These are phyloP conservation scores for Eurosta solidaginis DNA, from an alignment of 1,140 invertebrate genomes.

Conservation along the genomic window DNA sequence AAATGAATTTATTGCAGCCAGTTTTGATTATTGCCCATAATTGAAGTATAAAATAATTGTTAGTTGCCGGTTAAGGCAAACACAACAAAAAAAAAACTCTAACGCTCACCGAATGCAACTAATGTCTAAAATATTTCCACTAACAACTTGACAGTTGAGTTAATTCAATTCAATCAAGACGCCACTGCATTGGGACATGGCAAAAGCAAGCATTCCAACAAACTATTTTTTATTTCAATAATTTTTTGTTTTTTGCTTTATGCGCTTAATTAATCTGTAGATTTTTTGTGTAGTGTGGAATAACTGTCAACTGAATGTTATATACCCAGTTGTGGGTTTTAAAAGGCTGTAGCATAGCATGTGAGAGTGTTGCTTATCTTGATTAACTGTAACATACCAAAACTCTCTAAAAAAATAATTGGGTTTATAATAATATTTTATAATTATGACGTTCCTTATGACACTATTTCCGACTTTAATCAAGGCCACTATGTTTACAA, in stretches of 20 bases:
- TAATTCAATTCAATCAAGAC: constrained; percentile 25
- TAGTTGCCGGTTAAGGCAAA: background rate
- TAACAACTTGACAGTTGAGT: constrained; percentile 2
- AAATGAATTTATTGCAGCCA: constrained; percentile 9
- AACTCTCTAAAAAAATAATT: no score
- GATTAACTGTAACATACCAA: no score
- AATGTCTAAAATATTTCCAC: background rate
- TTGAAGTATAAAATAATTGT: background rate
- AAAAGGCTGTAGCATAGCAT: background rate
- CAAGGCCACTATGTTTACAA: no score
- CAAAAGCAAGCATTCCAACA: background rate
- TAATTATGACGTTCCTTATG: no score
- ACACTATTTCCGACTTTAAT: no score
- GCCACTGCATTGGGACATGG: background rate
- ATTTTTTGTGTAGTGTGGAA: no score
- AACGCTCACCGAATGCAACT: background rate
- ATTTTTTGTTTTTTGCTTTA: background rate
- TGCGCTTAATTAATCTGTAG: constrained; percentile 5
- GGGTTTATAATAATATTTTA: no score
- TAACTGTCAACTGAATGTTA: no score
- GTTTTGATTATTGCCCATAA: constrained; percentile 18
- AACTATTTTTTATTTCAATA: background rate
- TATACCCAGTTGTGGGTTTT: no score
- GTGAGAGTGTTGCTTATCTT: no score
- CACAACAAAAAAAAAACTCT: background rate